Evolutionary conservation across 2,888 invertebrate species (phyloP).

Genomic region (Erynnis tages): DNA sequence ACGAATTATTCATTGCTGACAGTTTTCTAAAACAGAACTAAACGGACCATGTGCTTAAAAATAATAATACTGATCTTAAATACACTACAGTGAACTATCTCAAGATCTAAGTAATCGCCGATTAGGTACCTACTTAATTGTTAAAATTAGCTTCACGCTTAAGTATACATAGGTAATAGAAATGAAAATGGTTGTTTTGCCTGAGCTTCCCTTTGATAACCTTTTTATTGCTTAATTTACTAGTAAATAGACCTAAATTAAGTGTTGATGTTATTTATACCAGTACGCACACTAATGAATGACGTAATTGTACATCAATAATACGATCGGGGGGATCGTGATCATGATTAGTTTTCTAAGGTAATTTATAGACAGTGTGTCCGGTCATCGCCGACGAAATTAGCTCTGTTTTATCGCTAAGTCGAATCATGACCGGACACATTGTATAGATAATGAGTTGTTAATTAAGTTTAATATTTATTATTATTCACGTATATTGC

Average conservation of each 20-base stretch:
- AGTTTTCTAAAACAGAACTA: no score
- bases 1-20: no score
- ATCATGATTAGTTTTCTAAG: neutral
- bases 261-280: constrained; percentile 4
- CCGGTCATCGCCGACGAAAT: no score
- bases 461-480: no score
- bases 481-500: no score
- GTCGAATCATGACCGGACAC: no score
- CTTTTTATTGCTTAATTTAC: constrained; percentile 36
- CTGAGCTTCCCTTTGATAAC: constrained; percentile 68
- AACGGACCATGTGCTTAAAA: no score
- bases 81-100: no score
- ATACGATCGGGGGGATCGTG: neutral
- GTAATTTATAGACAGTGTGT: no score
- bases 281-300: constrained; percentile 7
- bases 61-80: no score
- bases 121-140: neutral
- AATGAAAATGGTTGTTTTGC: constrained; percentile 62
- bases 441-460: no score
- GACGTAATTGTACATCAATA: constrained; percentile 16
- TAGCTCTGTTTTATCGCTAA: no score
- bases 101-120: neutral
- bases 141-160: constrained; percentile 29
- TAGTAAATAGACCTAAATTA: constrained; percentile 2
- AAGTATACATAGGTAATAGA: constrained; percentile 35